Conservation (phyloP, 1,140 invertebrate species). For the Ganaspis sp. region DNA sequence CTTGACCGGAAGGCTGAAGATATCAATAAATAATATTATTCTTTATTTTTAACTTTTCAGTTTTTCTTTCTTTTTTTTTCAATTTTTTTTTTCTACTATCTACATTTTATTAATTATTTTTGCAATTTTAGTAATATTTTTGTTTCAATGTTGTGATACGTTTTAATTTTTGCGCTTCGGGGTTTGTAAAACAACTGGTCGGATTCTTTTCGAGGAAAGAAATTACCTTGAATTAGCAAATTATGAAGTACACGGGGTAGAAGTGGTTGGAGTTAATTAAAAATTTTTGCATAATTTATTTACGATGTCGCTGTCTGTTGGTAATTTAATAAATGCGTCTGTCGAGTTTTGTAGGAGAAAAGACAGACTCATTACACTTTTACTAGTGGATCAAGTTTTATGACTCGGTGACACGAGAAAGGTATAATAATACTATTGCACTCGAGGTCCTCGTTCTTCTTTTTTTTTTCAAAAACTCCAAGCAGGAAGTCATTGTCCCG, state of each 20-base stretch:
- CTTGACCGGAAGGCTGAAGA: too few relatives aligned
- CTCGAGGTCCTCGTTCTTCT: not conserved
- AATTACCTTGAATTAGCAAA: not conserved
- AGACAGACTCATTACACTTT: constrained; percentile 6
- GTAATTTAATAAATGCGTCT: not conserved
- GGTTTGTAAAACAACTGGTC: too few relatives aligned
- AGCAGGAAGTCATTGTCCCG: constrained; percentile 9
- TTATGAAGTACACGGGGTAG: not conserved
- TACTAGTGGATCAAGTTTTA: not conserved
- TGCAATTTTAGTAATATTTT: too few relatives aligned
- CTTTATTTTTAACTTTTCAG: too few relatives aligned
- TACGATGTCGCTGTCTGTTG: not conserved
- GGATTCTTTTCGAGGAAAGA: not conserved
- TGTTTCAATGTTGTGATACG: not conserved
- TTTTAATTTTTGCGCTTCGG: too few relatives aligned
- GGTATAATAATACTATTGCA: not conserved
- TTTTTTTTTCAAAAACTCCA: not conserved
- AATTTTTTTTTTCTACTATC: too few relatives aligned
- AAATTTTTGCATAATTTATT: not conserved
- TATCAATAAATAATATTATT: too few relatives aligned
- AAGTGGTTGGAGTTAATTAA: not conserved
- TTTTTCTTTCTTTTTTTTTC: too few relatives aligned
- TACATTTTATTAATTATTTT: too few relatives aligned
- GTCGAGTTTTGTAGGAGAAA: not conserved
- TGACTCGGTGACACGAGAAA: constrained; percentile 5